These are phyloP conservation scores for Tragelaphus imberbis DNA, from an alignment of 2,113 vertebrate species.

Conservation along the genomic window DNA sequence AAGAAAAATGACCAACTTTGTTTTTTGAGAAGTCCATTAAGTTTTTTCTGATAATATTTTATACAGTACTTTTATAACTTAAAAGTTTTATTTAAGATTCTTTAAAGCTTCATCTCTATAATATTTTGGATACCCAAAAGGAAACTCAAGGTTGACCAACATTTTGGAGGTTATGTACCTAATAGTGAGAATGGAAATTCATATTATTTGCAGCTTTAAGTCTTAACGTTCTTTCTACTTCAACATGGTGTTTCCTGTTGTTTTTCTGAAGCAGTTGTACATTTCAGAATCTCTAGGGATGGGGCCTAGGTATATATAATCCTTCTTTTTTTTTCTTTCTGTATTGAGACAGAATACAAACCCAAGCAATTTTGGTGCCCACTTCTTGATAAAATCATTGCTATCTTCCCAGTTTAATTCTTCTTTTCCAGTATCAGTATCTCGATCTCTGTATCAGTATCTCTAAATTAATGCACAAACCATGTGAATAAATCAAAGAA, in stretches of 20 bases:
- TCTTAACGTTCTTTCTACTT: neutral
- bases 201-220: neutral
- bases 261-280: neutral
- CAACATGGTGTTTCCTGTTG: neutral
- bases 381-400: neutral
- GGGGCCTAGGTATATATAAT: neutral
- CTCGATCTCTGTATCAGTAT: neutral
- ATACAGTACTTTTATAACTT: neutral
- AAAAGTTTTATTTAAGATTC: neutral
- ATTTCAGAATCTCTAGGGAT: neutral
- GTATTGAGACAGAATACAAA: neutral
- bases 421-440: neutral
- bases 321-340: neutral
- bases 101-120: neutral
- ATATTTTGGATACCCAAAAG: constrained; percentile 7
- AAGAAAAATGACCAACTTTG: neutral
- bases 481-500: neutral
- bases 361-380: neutral
- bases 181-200: neutral
- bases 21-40: neutral
- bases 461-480: neutral
- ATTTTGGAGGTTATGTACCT: constrained; percentile 14
- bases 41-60: neutral
- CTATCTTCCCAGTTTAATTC: neutral
- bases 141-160: neutral